These are phyloP conservation scores for Heterodera carotae DNA, from an alignment of 1,140 invertebrate genomes.

Conservation along the genomic window DNA sequence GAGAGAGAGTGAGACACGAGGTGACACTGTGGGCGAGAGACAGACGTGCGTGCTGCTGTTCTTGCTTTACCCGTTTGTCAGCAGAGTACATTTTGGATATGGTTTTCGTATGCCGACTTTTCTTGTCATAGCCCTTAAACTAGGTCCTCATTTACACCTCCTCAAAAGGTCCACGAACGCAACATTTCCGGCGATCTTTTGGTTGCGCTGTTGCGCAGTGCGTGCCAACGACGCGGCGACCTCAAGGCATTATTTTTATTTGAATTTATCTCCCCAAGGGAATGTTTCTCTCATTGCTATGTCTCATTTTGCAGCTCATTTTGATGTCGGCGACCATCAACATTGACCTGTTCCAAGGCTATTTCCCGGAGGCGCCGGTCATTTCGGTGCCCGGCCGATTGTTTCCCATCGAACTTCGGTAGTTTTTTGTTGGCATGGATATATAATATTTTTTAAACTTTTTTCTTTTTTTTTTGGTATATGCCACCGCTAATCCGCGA, in stretches of 20 bases:
- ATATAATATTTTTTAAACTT: background rate
- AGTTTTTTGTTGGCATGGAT: background rate
- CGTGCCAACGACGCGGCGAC: conserved; percentile 75
- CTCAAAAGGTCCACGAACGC: conserved; percentile 32
- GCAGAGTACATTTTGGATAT: too few relatives aligned
- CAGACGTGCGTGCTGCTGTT: too few relatives aligned
- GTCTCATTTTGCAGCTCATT: conserved; percentile 74
- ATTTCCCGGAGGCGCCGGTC: conserved; percentile 81
- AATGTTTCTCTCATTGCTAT: background rate
- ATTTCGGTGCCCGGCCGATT: conserved; percentile 89
- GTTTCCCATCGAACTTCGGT: conserved; percentile 74
- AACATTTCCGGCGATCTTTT: conserved; percentile 81
- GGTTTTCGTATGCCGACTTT: too few relatives aligned
- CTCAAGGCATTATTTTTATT: conserved; percentile 67
- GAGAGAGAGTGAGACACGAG: too few relatives aligned
- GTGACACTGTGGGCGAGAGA: conserved; percentile 74
- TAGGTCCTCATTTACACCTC: background rate
- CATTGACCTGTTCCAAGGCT: conserved; percentile 84
- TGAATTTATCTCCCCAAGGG: too few relatives aligned
- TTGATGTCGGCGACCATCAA: conserved; percentile 99
- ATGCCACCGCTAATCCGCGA: conserved; percentile 45
- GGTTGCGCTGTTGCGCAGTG: conserved; percentile 84
- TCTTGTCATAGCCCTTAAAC: too few relatives aligned
- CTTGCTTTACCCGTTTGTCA: too few relatives aligned
- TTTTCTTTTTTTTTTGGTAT: conserved; percentile 27